Conservation (phyloP, 2,888 invertebrate genomes). For the Cephus pygmeus region DNA sequence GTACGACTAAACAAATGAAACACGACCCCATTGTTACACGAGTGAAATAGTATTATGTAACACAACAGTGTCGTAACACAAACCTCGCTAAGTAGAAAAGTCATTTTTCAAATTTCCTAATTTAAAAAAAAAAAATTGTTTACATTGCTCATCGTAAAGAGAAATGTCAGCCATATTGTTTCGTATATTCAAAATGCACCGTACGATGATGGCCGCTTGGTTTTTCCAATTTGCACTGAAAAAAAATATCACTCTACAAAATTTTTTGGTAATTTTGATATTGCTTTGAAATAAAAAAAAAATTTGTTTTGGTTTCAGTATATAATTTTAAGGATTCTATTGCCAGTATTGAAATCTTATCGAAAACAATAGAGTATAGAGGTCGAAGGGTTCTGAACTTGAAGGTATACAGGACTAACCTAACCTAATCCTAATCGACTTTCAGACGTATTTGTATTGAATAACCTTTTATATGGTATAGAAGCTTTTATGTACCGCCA, state of each 20-base stretch:
- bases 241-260: neutral
- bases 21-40: neutral
- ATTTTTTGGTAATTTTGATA: neutral
- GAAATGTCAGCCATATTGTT: neutral
- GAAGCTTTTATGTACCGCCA: neutral
- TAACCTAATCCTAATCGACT: no score
- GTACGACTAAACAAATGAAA: neutral
- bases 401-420: no score
- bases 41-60: neutral
- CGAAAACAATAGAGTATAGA: neutral
- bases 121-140: neutral
- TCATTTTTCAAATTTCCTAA: neutral
- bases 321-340: neutral
- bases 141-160: neutral
- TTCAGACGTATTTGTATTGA: no score
- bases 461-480: no score
- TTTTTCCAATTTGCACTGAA: neutral
- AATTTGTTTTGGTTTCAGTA: neutral
- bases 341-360: neutral
- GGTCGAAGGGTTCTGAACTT: no score
- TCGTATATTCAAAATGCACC: neutral
- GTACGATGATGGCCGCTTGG: neutral
- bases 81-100: neutral
- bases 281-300: neutral
- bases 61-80: neutral